Base-by-base conservation (phyloP, 2,888 invertebrate genomes). In the Papilio demoleus region DNA sequence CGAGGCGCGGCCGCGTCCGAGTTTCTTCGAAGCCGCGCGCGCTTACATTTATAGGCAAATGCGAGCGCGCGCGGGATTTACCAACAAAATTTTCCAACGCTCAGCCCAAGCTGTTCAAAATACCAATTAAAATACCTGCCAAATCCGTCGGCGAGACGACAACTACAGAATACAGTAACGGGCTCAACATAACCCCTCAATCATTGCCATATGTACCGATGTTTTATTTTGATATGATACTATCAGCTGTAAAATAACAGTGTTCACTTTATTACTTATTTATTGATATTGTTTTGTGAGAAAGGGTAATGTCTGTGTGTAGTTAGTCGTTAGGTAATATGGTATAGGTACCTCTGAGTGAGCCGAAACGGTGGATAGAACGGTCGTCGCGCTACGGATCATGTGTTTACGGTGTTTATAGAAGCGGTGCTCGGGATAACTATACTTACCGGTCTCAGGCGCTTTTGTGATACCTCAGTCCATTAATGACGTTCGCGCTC, bases 381-480 rank as follows among this genome's bases (percentile, higher is more conserved):
- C n/a, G n/a, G n/a, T n/a, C n/a, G n/a, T n/a, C n/a, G 62, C 56
- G 17, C 40, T n/a, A 47, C 19, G 68, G 70, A 72, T 70, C 72
- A 70, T 47, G 45, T 36, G 34, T n/a, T 31, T 65, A 56, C 62
- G 73, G 71, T 74, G 71, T n/a, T n/a, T 69, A 40, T 56, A 45
- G 42, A 34, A 38, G 22, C 40, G n/a, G 56, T 56, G 12, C 53
- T 19, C 67, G 34, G 60, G 60, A 56, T 67, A 64, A 42, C 63
- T 80, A 82, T 88, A 88, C 93, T 93, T 92, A 93, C 93, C 92
- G 84, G 81, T 84, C 81, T 77, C 77, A 84, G 90, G 88, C 76
- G 88, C 85, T 85, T 88, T 85, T 92, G 93, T 89, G 93, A 93
- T 93, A 93, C 93, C 93, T 93, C 93, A 88, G 91, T 84, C 85